phyloP scores from a whole-genome alignment of 2,888 invertebrate species.

The Saturnia japonica region DNA sequence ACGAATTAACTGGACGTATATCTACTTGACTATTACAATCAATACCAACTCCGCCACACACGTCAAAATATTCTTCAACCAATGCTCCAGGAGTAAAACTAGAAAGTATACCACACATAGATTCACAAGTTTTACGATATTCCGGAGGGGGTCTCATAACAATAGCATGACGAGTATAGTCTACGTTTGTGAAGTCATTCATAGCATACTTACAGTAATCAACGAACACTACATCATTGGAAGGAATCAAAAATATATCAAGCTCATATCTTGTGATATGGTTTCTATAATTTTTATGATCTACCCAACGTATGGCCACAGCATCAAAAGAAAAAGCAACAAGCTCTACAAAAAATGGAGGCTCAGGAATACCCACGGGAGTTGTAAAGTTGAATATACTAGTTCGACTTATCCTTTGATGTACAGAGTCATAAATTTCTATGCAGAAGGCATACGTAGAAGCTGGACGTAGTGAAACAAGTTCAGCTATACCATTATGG shows the following conservation, averaged over 20 bases:
- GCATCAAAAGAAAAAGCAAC: conserved; percentile 53
- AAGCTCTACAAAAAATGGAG: conserved; percentile 66
- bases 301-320: conserved; percentile 63
- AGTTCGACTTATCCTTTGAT: conserved; percentile 54
- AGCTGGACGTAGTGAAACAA: conserved; percentile 58
- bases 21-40: conserved; percentile 50
- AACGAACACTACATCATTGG: conserved; percentile 46
- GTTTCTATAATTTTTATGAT: conserved; percentile 59
- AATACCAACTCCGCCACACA: conserved; percentile 49
- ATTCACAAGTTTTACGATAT: conserved; percentile 63
- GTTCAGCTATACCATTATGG: conserved; percentile 40
- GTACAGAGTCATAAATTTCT: conserved; percentile 56
- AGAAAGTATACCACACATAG: conserved; percentile 63
- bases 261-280: conserved; percentile 63
- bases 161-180: conserved; percentile 58
- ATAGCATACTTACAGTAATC: conserved; percentile 53
- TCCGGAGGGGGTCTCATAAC: conserved; percentile 62
- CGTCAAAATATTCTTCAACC: conserved; percentile 63
- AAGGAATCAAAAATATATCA: conserved; percentile 61
- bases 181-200: conserved; percentile 46
- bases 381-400: conserved; percentile 62
- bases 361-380: conserved; percentile 63
- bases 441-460: conserved; percentile 68
- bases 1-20: conserved; percentile 47
- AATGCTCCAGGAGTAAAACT: conserved; percentile 55